These are phyloP conservation scores for Anoplius nigerrimus DNA, from an alignment of 2,888 invertebrate genomes.

Conservation along the genomic window DNA sequence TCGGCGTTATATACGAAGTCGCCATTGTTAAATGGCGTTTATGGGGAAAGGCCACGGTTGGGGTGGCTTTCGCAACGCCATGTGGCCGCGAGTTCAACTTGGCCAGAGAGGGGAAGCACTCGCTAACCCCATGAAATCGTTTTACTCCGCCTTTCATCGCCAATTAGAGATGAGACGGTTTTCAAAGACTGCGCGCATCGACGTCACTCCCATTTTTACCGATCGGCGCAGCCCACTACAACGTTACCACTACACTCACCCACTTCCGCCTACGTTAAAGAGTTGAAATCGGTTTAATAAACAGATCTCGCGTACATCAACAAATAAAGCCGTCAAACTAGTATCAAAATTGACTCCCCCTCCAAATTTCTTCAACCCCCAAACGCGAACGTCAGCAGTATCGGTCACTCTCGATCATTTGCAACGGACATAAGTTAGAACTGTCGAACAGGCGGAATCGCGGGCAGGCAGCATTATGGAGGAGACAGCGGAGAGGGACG, in stretches of 20 bases:
- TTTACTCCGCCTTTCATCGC: slow-evolving; percentile 50
- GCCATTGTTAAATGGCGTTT: slow-evolving; percentile 55
- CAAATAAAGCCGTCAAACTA: too few species aligned
- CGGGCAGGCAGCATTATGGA: slow-evolving; percentile 64
- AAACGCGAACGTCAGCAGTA: too few species aligned
- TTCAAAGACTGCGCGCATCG: slow-evolving; percentile 10
- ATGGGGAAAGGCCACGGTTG: slow-evolving; percentile 19
- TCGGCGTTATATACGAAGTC: background rate
- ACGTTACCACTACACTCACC: too few species aligned
- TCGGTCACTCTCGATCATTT: background rate
- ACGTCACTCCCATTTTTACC: background rate
- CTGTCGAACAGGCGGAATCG: slow-evolving; percentile 55
- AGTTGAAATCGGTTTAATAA: too few species aligned
- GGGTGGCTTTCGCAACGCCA: slow-evolving; percentile 36
- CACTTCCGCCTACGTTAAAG: too few species aligned
- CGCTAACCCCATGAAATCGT: slow-evolving; percentile 40
- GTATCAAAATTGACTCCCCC: too few species aligned
- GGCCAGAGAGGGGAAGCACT: slow-evolving; percentile 47
- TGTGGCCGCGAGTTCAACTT: slow-evolving; percentile 32
- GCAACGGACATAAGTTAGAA: background rate
- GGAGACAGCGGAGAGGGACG: slow-evolving; percentile 40
- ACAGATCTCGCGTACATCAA: too few species aligned
- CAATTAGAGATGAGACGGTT: slow-evolving; percentile 37
- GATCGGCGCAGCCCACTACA: too few species aligned
- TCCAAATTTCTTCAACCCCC: too few species aligned